Base-by-base conservation (phyloP, 2,113 vertebrate species). In the Sporophila hypoxantha region DNA sequence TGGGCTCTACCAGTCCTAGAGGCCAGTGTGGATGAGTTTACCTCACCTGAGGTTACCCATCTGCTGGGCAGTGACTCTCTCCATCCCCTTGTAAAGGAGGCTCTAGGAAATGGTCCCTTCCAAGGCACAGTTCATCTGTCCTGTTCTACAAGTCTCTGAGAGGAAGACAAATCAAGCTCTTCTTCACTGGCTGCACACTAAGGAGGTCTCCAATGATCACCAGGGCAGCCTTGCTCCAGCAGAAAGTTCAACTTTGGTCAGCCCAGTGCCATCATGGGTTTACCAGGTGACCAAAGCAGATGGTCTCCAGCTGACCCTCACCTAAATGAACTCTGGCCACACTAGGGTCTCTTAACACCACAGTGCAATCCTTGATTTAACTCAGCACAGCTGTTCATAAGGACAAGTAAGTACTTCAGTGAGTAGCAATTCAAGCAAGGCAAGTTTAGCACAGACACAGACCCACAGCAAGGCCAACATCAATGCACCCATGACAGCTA, bases 331-430 rank as follows among this genome's bases (percentile, higher is more conserved):
- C 5, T 80, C 2, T 1, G 5, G 56, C 22, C 29, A 55, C 47
- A 4, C 12, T 19, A 18, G 14, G 19, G 16, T 39, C 64, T 73
- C n/a, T 27, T 10, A 32, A 23, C 27, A 64, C 18, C 26, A 55
- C 59, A 49, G 17, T 2, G 4, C 1, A 0, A 20, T 9, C 36
- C 56, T 44, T 2, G 5, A 8, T 10, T 1, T 18, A 73, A 71
- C 17, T 26, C 47, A 42, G 20, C 34, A 66, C 0, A n/a, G 60
- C 20, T 3, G 5, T 4, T 82, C 17, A 2, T 5, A 42, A 46
- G 16, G 6, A 73, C 2, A 2, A 20, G 0, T 7, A 50, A 37
- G 1, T 17, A 30, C 39, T 73, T 15, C 23, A 52, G 37, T 12
- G 46, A 42, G 27, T 0, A 39, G n/a, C 2, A 4, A 55, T 8